phyloP scores from a whole-genome alignment of 64 coral and sea anemone genomes.

The Stylophora pistillata region DNA sequence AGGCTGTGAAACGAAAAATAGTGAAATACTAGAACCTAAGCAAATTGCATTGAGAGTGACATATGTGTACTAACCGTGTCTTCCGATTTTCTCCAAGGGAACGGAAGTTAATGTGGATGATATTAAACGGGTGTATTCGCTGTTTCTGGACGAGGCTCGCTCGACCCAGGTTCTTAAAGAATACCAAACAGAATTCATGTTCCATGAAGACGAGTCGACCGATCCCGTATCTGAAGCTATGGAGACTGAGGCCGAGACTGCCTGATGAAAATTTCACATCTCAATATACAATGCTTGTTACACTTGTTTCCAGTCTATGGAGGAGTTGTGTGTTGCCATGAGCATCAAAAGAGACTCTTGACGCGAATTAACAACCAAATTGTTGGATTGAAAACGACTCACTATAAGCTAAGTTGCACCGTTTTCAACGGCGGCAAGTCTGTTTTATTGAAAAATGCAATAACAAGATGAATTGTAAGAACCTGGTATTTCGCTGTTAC shows the following conservation, averaged over 20 bases:
- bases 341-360: not conserved
- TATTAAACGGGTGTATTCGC: constrained; percentile 91
- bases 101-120: constrained; percentile 93
- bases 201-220: constrained; percentile 79
- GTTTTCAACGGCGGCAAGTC: not conserved
- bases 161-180: constrained; percentile 96
- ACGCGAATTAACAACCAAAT: not conserved
- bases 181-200: constrained; percentile 97
- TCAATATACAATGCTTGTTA: not conserved
- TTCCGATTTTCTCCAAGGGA: constrained; percentile 48
- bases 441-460: not conserved
- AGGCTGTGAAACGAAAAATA: too few species aligned
- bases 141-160: constrained; percentile 94
- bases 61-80: not conserved
- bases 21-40: too few species aligned
- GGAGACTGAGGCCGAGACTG: constrained; percentile 75
- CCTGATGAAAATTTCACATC: not conserved
- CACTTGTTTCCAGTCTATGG: not conserved
- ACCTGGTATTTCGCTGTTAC: not conserved
- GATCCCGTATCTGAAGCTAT: constrained; percentile 81
- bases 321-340: not conserved
- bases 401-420: too few species aligned
- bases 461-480: not conserved
- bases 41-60: too few species aligned
- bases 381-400: not conserved